phyloP scores from a whole-genome alignment of 2,797 vertebrate species.

The Ataeniobius toweri region DNA sequence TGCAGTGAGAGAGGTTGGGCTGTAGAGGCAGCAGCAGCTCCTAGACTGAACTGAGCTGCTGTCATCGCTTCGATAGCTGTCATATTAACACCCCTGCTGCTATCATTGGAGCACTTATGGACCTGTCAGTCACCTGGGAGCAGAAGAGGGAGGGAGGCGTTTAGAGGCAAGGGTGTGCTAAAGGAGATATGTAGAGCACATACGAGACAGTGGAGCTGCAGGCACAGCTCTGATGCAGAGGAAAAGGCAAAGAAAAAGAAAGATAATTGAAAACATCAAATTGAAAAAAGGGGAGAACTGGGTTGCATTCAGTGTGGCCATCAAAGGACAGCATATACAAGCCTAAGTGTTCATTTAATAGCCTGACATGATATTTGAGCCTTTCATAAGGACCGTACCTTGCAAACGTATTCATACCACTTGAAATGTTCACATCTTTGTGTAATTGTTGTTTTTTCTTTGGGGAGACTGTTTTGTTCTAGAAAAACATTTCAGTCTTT shows the following conservation, averaged over 20 bases:
- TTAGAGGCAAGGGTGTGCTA: conserved; percentile 60
- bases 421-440: not conserved
- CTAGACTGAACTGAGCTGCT: conserved; percentile 63
- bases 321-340: conserved; percentile 53
- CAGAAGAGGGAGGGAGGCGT: conserved; percentile 40
- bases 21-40: conserved; percentile 62
- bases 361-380: conserved; percentile 62
- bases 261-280: conserved; percentile 34
- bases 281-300: conserved; percentile 36
- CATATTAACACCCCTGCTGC: conserved; percentile 77
- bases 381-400: not conserved
- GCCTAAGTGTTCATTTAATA: conserved; percentile 64
- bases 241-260: conserved; percentile 35
- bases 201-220: conserved; percentile 32
- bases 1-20: conserved; percentile 33
- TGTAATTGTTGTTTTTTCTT: no score
- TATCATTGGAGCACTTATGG: conserved; percentile 83
- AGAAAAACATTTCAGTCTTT: no score
- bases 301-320: conserved; percentile 63
- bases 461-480: no score
- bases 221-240: conserved; percentile 42
- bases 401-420: not conserved
- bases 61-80: conserved; percentile 76
- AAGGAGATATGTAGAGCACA: conserved; percentile 65
- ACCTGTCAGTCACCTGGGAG: conserved; percentile 79